Base-by-base conservation (phyloP, 53 echinoderm and acorn worm species). In the Temnopleurus reevesii region DNA sequence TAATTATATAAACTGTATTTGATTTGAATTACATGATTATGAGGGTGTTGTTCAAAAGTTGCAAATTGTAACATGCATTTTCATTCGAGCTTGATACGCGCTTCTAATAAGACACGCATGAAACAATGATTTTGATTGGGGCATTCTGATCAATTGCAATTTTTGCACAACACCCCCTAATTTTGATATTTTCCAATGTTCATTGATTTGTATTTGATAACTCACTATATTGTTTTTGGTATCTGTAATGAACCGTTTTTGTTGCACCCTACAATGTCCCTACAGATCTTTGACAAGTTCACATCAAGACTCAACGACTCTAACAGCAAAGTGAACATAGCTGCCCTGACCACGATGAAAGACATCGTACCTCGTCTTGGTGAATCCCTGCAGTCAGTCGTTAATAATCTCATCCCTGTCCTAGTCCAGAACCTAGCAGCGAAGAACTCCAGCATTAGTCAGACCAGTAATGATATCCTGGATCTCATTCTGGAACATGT, bases 261-360 rank as follows among this genome's bases (percentile, higher is more conserved):
- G 36, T 23, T 45, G 10, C 25, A 13, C 12, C 5, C n/a, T n/a
- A n/a, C n/a, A n/a, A n/a, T n/a, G n/a, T n/a, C 12, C 18, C 45
- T 59, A 2, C 64, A 97, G 98, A 94, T 97, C 41, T 97, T 97
- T 92, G 98, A 97, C 90, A 94, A 91, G 45, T 97, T 95, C 88
- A 86, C 86, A 5, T 91, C 95, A 0, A 81, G 98, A 4, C 79
- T 97, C 64, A 85, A 93, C 1, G 98, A 97, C 90, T 95, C 98
- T 12, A 97, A 97, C 60, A 94, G 94, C 81, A 97, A 97, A 86
- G 98, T 97, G 17, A 94, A 95, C 59, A 81, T 90, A 46, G 93
- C 91, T 45, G 98, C 98, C 9, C 66, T 97, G 66, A 88, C 94
- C 23, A 91, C 94, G 53, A 94, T 97, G 93, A 89, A 93, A 80